Conservation (phyloP, 2,888 invertebrate species). For the Clivina fossor region DNA sequence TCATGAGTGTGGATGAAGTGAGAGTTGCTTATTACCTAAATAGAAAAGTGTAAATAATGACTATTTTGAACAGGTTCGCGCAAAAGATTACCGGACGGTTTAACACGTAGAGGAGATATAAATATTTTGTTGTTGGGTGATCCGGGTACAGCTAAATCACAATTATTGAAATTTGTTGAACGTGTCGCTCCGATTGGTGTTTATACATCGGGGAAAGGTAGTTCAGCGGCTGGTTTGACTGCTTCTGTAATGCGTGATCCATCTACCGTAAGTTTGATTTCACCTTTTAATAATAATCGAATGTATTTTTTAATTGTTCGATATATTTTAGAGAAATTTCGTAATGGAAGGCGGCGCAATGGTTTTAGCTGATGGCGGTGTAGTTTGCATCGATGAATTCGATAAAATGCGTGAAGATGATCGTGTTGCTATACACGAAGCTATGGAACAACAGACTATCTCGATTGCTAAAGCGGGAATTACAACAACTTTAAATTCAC, state of each 20-base stretch:
- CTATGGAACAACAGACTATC: conserved; percentile 99
- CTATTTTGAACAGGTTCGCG: conserved; percentile 77
- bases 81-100: conserved; percentile 90
- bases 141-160: conserved; percentile 99
- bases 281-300: conserved; percentile 1
- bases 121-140: conserved; percentile 94
- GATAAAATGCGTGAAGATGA: conserved; percentile 99
- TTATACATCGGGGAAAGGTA: conserved; percentile 99
- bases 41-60: conserved; percentile 16
- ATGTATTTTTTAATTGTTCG: background rate
- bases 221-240: conserved; percentile 97
- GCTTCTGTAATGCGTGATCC: conserved; percentile 97
- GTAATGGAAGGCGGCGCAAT: conserved; percentile 99
- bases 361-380: conserved; percentile 98
- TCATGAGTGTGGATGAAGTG: no score
- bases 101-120: conserved; percentile 94
- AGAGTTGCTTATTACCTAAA: background rate
- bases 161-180: conserved; percentile 96
- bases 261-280: conserved; percentile 67
- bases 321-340: conserved; percentile 77
- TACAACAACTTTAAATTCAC: conserved; percentile 96
- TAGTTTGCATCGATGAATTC: conserved; percentile 99
- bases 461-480: conserved; percentile 99
- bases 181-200: conserved; percentile 91
- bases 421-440: conserved; percentile 98